Evolutionary conservation across 2,113 vertebrate genomes (phyloP), one percentile per base, ranked within the genome.

Genomic region (Atlantisia rogersi): DNA sequence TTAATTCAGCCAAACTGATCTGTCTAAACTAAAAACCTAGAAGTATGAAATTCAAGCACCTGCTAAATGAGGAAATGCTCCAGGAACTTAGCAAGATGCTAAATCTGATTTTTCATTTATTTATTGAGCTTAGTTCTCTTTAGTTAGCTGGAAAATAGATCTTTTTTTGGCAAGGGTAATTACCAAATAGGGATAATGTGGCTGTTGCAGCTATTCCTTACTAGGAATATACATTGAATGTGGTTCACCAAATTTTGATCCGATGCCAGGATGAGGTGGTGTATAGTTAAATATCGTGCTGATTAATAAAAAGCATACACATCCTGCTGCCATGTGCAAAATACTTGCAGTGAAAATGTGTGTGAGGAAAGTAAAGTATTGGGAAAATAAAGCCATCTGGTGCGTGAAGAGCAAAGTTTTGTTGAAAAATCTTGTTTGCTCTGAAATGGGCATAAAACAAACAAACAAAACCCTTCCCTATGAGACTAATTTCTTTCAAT

Each of bases 331-430:
- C 56, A 59, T 12, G 71, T 88, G 91, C 39, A 68, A 88, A 89
- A 80, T 58, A 81, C 44, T 94, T 55, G 53, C 40, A 46, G n/a
- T 20, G 64, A 42, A 91, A 90, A 91, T 25, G 12, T 52, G 35
- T 70, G 40, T 50, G 63, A 80, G 79, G 79, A 79, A 70, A 88
- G 73, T 20, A 58, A 93, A 92, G 50, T 65, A 59, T 50, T 83
- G 82, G 82, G 48, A 96, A 90, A 96, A 95, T 70, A 94, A 92
- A 95, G 69, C 92, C 93, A 92, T 94, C 92, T 96, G 91, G 56
- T 84, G 83, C 32, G 6, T 42, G 48, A 95, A 86, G 35, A 95
- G 86, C 77, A 96, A 67, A 92, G 80, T 86, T 86, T 52, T 52
- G 62, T 42, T 95, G 86, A 86, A 89, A 94, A 93, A 69, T 59